Evolutionary conservation across 1,140 invertebrate species (phyloP), one percentile per base, ranked within the genome.

Genomic region (Gerris buenoi): DNA sequence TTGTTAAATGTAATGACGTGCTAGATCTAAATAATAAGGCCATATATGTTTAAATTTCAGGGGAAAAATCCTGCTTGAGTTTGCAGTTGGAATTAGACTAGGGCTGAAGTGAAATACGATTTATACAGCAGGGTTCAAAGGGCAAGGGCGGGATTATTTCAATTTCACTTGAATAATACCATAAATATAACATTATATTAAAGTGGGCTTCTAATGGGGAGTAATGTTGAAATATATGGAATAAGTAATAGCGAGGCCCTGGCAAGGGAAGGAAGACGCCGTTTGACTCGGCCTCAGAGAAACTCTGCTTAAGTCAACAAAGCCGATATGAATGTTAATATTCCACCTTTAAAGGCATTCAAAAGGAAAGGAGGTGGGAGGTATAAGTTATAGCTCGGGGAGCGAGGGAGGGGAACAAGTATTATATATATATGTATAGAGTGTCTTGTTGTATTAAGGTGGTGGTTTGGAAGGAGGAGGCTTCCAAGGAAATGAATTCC

Each of bases 361-460:
- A 46, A 46, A 46, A 46, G 18, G 33, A 18, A 46, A 46, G 18
- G 18, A 46, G 33, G 58, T 14, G 23, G 58, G 58, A 60, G 58
- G 58, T 60, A 60, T 60, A 60, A 60, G 23, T 60, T 60, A 60
- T 60, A 60, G 58, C 23, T 13, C 10, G n/a, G n/a, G 46, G 46
- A 13, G 46, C 10, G 46, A 56, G 46, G 46, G 46, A 56, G 46
- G 46, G 46, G 10, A 25, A 60, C 5, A 46, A 46, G 33, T 46
- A 46, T 10, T 10, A 46, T 46, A 10, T 46, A 46, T 10, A 46
- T 46, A 10, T 46, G 18, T 60, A 60, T 60, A 60, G 15, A 13
- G 15, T 60, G 58, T 22, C 22, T 60, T 15, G 22, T 60, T 56
- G 46, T 56, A 56, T 56, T 56, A 56, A n/a, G n/a, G 46, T n/a